Evolutionary conservation across 2,888 invertebrate genomes (phyloP), one percentile per base, ranked within the genome.

Genomic region (Microchrysa polita): DNA sequence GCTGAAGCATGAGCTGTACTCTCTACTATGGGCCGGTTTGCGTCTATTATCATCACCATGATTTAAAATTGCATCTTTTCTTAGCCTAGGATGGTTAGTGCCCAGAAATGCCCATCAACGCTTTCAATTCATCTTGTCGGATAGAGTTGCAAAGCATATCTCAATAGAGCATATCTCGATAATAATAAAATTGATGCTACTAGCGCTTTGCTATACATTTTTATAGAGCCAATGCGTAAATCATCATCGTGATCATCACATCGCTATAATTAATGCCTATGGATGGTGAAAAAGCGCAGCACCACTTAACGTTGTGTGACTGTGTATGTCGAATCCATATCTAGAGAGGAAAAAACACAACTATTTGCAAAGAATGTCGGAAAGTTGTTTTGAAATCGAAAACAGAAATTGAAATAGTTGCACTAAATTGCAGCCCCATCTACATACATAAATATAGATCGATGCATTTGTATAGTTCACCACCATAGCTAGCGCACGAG

Each of bases 301-400:
- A 52, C 1, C 48, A 22, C 67, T 52, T 27, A 1, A 48, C 22
- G 16, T 1, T n/a, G 12, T 55, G n/a, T n/a, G n/a, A n/a, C n/a
- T n/a, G n/a, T n/a, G n/a, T n/a, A n/a, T n/a, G 67, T 16, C 55
- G 18, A 53, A 7, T 27, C 48, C 67, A 12, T 67, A 53, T 53
- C 67, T 67, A 2, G 12, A 52, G 67, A n/a, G n/a, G 61, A 16
- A 61, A 61, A 61, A 34, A 34, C 2, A 34, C 27, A 61, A 61
- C 65, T 44, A 65, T 65, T 40, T 69, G 40, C 55, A 20, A 65
- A 57, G 69, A 69, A 69, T 69, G 69, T 69, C 69, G 69, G 69
- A 69, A 69, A 69, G 69, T 69, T 55, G 69, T 69, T 69, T 69
- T 69, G 57, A 69, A 69, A 69, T 69, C 69, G 69, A 69, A 69